Percentiles rank a stretch among this genome's conserved stretches.
Conservation (phyloP, 2,888 invertebrate genomes). For the Drosophila borealis region DNA sequence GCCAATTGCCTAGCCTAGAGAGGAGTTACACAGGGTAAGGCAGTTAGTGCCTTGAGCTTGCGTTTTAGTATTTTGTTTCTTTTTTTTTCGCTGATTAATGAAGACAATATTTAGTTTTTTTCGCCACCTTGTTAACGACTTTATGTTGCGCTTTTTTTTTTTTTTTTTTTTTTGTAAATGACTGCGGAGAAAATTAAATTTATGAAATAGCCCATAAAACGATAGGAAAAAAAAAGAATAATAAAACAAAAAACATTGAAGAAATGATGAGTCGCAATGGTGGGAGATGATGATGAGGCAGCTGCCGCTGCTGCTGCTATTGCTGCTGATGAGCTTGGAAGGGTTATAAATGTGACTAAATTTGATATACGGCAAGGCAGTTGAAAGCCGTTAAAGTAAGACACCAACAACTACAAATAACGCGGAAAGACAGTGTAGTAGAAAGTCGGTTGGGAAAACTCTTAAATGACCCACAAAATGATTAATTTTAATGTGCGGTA, state of each 20-base stretch:
- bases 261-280: conserved; percentile 26
- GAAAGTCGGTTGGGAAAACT: conserved; percentile 30
- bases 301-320: background rate
- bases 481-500: conserved; percentile 12
- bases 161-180: conserved; percentile 31
- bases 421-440: background rate
- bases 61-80: conserved; percentile 8
- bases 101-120: conserved; percentile 51
- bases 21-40: background rate
- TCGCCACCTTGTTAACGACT: conserved; percentile 63
- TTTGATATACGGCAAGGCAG: conserved; percentile 43
- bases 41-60: conserved; percentile 17
- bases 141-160: conserved; percentile 40
- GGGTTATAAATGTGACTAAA: conserved; percentile 59
- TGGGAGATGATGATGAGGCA: conserved; percentile 29
- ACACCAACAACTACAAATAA: background rate
- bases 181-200: conserved; percentile 60
- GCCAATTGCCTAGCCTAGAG: conserved; percentile 28
- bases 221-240: conserved; percentile 22
- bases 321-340: conserved; percentile 17
- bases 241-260: conserved; percentile 5
- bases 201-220: conserved; percentile 65
- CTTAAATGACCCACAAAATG: conserved; percentile 26
- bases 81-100: conserved; percentile 62
- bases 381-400: conserved; percentile 28